Evolutionary conservation across 2,888 invertebrate genomes (phyloP).

Genomic region (Acleris emargana): DNA sequence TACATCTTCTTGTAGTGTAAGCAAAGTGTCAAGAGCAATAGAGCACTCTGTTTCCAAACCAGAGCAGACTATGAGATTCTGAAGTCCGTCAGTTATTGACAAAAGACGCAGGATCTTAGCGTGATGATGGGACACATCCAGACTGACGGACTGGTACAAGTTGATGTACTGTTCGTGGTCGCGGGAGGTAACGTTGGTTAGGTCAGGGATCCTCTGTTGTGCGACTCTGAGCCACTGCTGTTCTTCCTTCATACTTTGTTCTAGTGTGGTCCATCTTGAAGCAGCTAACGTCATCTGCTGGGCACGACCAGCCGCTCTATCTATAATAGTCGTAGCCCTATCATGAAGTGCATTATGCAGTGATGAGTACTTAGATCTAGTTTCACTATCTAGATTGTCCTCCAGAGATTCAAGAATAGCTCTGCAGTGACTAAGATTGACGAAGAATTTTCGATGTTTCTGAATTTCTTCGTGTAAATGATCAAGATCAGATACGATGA

Average conservation of each 20-base stretch:
- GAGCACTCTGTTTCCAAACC: constrained; percentile 90
- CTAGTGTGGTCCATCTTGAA: constrained; percentile 91
- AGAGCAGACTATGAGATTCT: constrained; percentile 89
- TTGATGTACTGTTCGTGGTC: constrained; percentile 94
- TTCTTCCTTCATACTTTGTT: constrained; percentile 93
- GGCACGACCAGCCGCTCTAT: constrained; percentile 91
- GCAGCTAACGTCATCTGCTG: constrained; percentile 94
- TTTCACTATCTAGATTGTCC: constrained; percentile 91
- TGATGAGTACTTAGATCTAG: constrained; percentile 87
- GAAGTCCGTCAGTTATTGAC: constrained; percentile 88
- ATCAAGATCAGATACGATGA: constrained; percentile 89
- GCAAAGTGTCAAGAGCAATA: constrained; percentile 87
- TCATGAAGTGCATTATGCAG: constrained; percentile 91
- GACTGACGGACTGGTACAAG: constrained; percentile 90
- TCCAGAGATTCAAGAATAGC: constrained; percentile 94
- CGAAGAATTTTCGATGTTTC: constrained; percentile 94
- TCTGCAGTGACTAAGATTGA: constrained; percentile 93
- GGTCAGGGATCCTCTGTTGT: constrained; percentile 91
- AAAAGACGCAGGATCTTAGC: constrained; percentile 90
- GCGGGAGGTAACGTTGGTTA: constrained; percentile 90
- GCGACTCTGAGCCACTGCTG: constrained; percentile 92
- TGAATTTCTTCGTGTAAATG: constrained; percentile 95
- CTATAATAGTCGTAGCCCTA: constrained; percentile 89
- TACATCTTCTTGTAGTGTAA: constrained; percentile 90
- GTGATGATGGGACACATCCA: constrained; percentile 91